Evolutionary conservation across 1,140 invertebrate species (phyloP), one percentile per base, ranked within the genome.

Genomic region (Potamilus streckersoni): DNA sequence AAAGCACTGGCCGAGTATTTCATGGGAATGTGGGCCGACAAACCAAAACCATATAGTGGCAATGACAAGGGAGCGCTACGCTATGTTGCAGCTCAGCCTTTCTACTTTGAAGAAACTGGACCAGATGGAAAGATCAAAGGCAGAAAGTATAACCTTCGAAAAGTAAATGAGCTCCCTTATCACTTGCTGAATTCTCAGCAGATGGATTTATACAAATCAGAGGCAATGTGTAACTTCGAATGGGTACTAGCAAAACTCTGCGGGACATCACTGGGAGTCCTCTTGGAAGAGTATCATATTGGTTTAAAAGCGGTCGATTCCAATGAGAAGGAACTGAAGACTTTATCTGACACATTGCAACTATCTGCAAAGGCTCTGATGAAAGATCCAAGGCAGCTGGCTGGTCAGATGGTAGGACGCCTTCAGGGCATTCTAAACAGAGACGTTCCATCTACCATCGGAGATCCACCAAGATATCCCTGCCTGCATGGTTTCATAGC

Each of bases 191-290:
- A 97, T 55, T 94, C 97, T 0, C 93, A 95, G 69, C 93, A 97
- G 63, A 96, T 96, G 84, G 94, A 95, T 68, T 96, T 98, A 90
- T 91, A 99, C 0, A 98, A 97, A 87, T 93, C 95, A 71, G 93
- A 97, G 84, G 96, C 98, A 14, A 91, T 99, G 4, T 99, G 99
- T 89, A 98, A 98, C 90, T 99, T 98, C 87, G 94, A 98, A 83
- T 99, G 97, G 96, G 91, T 99, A 2, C 96, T 98, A 85, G 96
- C 97, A 0, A 99, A 99, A 89, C 90, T 99, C 4, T 96, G 95
- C 74, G 96, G 95, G 73, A 98, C 97, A 83, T 96, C 97, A 5
- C 91, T 99, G 1, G 96, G 91, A 93, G 77, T 96, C 1, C 94
- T 98, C 5, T 91, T 99, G 11, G 95, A 96, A 27, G 97, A 99